A percentile compares a stretch with the other conserved stretches of the same genome.
Conservation (phyloP, 2,113 vertebrate species). For the Tichodroma muraria region DNA sequence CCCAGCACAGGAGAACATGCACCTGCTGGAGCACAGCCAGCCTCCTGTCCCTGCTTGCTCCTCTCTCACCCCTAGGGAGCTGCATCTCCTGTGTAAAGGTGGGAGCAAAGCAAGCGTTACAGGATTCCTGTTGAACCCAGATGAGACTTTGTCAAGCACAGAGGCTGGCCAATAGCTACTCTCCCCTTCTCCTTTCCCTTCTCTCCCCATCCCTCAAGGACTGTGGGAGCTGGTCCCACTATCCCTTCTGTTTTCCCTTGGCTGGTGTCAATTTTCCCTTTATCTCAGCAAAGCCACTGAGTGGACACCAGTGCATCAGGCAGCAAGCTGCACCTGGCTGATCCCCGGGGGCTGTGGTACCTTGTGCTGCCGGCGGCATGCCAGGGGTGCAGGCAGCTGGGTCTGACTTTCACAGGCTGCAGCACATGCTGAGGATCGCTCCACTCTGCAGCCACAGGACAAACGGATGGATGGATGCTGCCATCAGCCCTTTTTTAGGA, state of each 20-base stretch:
- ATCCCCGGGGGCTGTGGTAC: background rate
- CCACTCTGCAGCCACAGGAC: background rate
- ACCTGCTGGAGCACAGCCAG: background rate
- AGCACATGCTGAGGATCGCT: background rate
- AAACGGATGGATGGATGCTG: background rate
- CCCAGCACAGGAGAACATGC: background rate
- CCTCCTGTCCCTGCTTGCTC: background rate
- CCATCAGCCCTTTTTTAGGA: background rate
- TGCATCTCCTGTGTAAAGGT: background rate
- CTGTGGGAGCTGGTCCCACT: background rate
- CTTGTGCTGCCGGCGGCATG: background rate
- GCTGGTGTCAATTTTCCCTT: background rate
- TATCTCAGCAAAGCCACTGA: background rate
- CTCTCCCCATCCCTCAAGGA: background rate
- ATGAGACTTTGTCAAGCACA: background rate
- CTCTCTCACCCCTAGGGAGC: background rate
- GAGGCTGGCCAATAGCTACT: background rate
- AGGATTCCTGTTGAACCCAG: background rate
- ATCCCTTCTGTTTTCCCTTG: background rate
- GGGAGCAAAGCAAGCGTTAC: background rate
- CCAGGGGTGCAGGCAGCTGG: background rate
- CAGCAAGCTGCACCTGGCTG: background rate
- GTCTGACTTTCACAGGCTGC: background rate
- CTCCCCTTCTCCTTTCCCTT: background rate
- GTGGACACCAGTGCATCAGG: background rate